Percentiles rank a stretch among this genome's conserved stretches.
phyloP scores from a whole-genome alignment of 2,797 vertebrate species.

The Sebastes wilsoni region DNA sequence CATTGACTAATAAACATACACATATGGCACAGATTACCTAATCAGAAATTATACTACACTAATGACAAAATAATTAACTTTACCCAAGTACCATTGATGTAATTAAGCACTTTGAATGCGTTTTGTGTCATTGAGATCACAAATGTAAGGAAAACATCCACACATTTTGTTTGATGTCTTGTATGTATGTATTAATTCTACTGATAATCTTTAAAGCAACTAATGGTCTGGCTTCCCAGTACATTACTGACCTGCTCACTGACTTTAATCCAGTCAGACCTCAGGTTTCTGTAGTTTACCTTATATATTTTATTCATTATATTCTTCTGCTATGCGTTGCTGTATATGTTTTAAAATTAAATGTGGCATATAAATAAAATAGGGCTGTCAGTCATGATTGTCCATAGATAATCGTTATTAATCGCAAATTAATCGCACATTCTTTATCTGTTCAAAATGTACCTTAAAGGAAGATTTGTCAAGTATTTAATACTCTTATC shows the following conservation, averaged over 20 bases:
- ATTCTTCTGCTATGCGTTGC: background rate
- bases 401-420: too few species aligned
- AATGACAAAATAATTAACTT: constrained; percentile 53
- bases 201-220: background rate
- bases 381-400: too few species aligned
- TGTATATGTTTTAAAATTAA: too few species aligned
- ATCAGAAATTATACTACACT: constrained; percentile 32
- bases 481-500: too few species aligned
- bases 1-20: constrained; percentile 23
- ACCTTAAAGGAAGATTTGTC: too few species aligned
- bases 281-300: background rate
- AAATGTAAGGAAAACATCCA: constrained; percentile 15
- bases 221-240: background rate
- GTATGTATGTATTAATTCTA: background rate
- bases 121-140: constrained; percentile 24
- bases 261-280: background rate
- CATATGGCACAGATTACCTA: constrained; percentile 47
- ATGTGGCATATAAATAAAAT: too few species aligned
- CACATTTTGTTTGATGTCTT: background rate
- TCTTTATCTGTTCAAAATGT: too few species aligned
- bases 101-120: constrained; percentile 23
- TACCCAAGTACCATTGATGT: background rate
- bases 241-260: background rate
- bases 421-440: too few species aligned
- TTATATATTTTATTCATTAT: background rate